A percentile compares a stretch with the other conserved stretches of the same genome.
These are phyloP conservation scores for Tyria jacobaeae DNA, from an alignment of 2,888 invertebrate species.

Conservation along the genomic window DNA sequence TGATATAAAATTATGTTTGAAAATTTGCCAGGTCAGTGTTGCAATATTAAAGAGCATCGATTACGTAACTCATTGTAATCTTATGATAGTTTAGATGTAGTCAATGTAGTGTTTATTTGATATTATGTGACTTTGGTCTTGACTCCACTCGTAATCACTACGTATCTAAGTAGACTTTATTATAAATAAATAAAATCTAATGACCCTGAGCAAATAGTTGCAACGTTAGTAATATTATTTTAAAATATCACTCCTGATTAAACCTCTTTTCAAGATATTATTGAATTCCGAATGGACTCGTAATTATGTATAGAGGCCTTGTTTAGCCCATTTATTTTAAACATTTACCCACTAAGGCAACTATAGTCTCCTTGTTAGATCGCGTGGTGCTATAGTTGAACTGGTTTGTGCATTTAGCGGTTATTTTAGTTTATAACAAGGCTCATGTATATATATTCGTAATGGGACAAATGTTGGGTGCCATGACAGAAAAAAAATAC, in stretches of 20 bases:
- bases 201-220: constrained; percentile 18
- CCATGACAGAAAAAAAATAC: constrained; percentile 61
- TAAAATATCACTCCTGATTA: too few relatives aligned
- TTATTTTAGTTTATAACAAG: constrained; percentile 50
- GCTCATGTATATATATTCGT: constrained; percentile 60
- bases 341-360: constrained; percentile 17
- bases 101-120: constrained; percentile 32
- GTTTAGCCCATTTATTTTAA: background rate
- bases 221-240: background rate
- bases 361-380: constrained; percentile 9
- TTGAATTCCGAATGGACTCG: too few relatives aligned
- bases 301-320: background rate
- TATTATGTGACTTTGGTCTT: constrained; percentile 20
- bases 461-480: constrained; percentile 64
- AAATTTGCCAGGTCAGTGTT: constrained; percentile 35
- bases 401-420: constrained; percentile 75
- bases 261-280: too few relatives aligned
- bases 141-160: constrained; percentile 20
- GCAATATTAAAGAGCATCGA: constrained; percentile 25
- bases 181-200: constrained; percentile 2
- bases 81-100: constrained; percentile 43
- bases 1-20: constrained; percentile 42
- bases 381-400: constrained; percentile 72
- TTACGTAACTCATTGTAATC: constrained; percentile 43
- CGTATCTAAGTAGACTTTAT: constrained; percentile 12